A percentile compares a stretch with the other conserved stretches of the same genome.
Evolutionary conservation across 2,113 vertebrate genomes (phyloP).

Genomic region (Strix uralensis): DNA sequence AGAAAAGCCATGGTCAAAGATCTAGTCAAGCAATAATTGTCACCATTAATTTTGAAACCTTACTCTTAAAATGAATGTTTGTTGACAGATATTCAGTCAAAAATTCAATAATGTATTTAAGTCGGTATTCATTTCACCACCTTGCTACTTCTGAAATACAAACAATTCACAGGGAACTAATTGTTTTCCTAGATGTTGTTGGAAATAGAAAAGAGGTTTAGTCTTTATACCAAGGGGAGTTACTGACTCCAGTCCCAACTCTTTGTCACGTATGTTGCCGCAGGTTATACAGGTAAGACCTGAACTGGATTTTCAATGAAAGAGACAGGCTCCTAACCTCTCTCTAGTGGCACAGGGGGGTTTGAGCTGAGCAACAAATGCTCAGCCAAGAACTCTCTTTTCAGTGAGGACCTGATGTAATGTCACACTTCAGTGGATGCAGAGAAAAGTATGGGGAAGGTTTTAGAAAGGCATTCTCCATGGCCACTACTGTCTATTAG

Average conservation of each 20-base stretch:
- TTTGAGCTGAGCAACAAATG: not conserved
- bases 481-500: not conserved
- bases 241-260: not conserved
- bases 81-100: not conserved
- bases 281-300: not conserved
- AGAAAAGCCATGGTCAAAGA: not conserved
- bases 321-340: not conserved
- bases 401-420: not conserved
- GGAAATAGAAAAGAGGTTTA: not conserved
- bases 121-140: not conserved
- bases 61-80: not conserved
- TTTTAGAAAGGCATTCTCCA: not conserved
- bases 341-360: accelerated
- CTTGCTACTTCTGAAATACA: not conserved
- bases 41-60: not conserved
- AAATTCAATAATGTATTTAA: not conserved
- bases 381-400: not conserved
- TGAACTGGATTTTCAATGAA: not conserved
- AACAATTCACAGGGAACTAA: not conserved
- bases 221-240: not conserved
- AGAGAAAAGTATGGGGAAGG: not conserved
- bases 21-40: not conserved
- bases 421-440: not conserved
- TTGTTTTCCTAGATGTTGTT: not conserved
- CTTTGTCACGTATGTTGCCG: not conserved